Evolutionary conservation across 2,888 invertebrate species (phyloP).

Genomic region (Cheilosia grossa): DNA sequence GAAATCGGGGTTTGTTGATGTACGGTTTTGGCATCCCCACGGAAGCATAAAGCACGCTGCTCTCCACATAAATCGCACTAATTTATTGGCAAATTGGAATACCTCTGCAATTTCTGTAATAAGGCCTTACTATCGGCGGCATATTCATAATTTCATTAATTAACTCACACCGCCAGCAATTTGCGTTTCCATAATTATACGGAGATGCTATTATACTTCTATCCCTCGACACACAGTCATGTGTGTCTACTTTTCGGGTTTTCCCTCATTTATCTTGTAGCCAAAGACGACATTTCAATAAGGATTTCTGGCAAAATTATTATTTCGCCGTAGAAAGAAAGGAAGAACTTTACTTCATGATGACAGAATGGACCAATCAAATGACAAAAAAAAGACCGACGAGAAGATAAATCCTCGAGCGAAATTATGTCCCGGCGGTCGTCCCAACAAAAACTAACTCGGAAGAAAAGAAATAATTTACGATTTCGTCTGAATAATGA

Average conservation of each 20-base stretch:
- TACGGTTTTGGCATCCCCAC: no score
- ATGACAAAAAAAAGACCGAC: neutral
- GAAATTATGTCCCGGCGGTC: neutral
- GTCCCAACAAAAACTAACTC: neutral
- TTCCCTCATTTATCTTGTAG: slow-evolving; percentile 4
- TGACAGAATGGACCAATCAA: slow-evolving; percentile 17
- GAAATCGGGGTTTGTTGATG: no score
- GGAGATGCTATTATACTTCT: slow-evolving; percentile 14
- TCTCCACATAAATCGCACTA: neutral
- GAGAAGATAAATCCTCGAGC: slow-evolving; percentile 9
- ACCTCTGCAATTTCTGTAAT: neutral
- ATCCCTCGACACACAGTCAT: neutral
- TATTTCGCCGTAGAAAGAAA: neutral
- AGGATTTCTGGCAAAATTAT: neutral
- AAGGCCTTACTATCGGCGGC: neutral
- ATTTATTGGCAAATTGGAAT: neutral
- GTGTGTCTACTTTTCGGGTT: neutral
- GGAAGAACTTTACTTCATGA: neutral
- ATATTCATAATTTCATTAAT: slow-evolving; percentile 25
- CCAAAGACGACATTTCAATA: slow-evolving; percentile 19
- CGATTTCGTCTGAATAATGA: slow-evolving; percentile 44
- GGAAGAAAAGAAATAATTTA: slow-evolving; percentile 37
- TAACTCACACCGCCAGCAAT: slow-evolving; percentile 1
- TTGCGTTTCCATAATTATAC: slow-evolving; percentile 10
- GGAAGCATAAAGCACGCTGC: no score